These are phyloP conservation scores for Piprites chloris DNA, from an alignment of 2,113 vertebrate species.

Conservation along the genomic window DNA sequence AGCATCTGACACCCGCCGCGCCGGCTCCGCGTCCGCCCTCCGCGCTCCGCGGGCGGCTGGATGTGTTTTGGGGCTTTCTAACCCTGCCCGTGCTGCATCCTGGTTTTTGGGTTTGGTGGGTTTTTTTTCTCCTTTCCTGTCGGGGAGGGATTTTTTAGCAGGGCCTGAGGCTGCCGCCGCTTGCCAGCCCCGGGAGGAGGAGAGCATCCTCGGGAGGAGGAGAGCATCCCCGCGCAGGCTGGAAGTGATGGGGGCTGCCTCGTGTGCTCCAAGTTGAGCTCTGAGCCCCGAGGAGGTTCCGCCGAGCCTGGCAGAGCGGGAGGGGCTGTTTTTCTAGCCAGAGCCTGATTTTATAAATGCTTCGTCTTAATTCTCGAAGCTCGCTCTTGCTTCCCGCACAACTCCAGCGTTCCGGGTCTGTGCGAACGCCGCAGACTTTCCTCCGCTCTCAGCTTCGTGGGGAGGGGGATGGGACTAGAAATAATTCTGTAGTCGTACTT, in stretches of 20 bases:
- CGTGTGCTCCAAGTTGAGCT: slow-evolving; percentile 13
- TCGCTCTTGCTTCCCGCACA: background rate
- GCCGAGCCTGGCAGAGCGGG: background rate
- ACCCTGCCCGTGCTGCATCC: background rate
- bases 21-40: background rate
- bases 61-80: background rate
- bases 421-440: slow-evolving; percentile 4
- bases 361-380: background rate
- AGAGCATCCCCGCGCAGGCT: background rate
- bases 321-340: background rate
- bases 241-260: background rate
- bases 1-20: background rate
- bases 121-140: background rate
- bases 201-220: background rate
- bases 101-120: background rate
- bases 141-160: background rate
- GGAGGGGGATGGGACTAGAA: background rate
- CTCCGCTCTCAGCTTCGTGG: background rate
- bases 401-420: slow-evolving; percentile 3
- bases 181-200: background rate
- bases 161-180: slow-evolving; percentile 15
- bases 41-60: background rate
- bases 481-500: background rate
- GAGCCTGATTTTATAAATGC: background rate
- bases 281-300: background rate